Evolutionary conservation across 2,888 invertebrate species (phyloP).

Genomic region (Tinea semifulvella): DNA sequence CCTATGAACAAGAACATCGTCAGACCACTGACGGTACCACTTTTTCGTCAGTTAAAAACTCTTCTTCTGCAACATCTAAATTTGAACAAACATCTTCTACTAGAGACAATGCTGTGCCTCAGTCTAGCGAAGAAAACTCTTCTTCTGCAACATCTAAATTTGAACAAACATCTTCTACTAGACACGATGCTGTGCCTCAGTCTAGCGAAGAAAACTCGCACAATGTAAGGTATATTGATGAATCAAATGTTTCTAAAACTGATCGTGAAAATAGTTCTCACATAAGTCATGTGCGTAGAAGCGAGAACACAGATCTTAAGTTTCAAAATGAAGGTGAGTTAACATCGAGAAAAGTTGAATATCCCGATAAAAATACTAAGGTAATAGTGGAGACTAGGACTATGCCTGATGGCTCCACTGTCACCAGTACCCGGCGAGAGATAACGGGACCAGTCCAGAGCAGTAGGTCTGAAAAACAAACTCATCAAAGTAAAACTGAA

Average conservation of each 20-base stretch:
- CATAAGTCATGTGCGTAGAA: neutral
- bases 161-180: conserved; percentile 42
- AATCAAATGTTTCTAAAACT: neutral
- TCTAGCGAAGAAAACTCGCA: conserved; percentile 27
- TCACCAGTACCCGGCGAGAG: conserved; percentile 75
- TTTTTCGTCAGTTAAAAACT: conserved; percentile 42
- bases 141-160: conserved; percentile 20
- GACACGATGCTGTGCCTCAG: conserved; percentile 44
- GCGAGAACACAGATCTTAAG: neutral
- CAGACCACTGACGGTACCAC: conserved; percentile 48
- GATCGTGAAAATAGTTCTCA: neutral
- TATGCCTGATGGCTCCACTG: conserved; percentile 71
- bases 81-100: conserved; percentile 42
- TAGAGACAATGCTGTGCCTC: conserved; percentile 45
- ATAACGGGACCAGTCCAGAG: conserved; percentile 51
- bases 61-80: conserved; percentile 43
- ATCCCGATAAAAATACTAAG: conserved; percentile 73
- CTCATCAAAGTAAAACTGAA: conserved; percentile 24
- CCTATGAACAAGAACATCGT: conserved; percentile 46
- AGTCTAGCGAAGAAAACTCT: conserved; percentile 29
- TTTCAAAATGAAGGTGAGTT: conserved; percentile 42
- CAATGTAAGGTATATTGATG: neutral
- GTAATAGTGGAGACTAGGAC: conserved; percentile 73
- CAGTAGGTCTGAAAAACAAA: conserved; percentile 39
- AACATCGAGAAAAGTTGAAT: conserved; percentile 66